Evolutionary conservation across 2,113 vertebrate species (phyloP), one percentile per base, ranked within the genome.

Genomic region (Columba janthina): DNA sequence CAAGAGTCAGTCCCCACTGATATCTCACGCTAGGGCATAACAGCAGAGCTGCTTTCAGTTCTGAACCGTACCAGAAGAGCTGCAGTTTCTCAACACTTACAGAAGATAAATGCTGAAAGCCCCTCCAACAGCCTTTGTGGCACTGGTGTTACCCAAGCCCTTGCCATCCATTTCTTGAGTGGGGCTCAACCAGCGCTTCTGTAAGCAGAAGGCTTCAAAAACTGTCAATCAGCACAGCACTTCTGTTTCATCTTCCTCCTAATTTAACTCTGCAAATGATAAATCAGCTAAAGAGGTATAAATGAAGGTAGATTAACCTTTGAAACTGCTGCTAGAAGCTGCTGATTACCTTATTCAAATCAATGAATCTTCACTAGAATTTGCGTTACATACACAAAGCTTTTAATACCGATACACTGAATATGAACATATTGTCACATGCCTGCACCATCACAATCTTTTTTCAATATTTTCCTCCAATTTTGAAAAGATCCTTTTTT

Each of bases 261-360:
- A 14, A 28, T 75, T 93, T 77, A 74, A 74, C 40, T 58, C 57
- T 81, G 73, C 64, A 89, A 94, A 94, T 81, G 24, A 84, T 80
- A 92, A 90, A 90, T 58, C 83, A 89, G 11, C 9, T 78, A 58
- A 91, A 93, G 79, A 64, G 18, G 11, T 57, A 80, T 31, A 93
- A 86, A 92, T 69, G 62, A 88, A 84, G 54, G 44, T 32, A 92
- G 53, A 89, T 75, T 78, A 92, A 92, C 79, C 88, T 92, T 87
- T 89, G 66, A 90, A 92, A 89, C 48, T 67, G n/a, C 24, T 70
- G 1, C 40, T 51, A 46, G 38, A 12, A 78, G 40, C 56, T 90
- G 53, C 28, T 95, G 73, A 78, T 93, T 92, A 73, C 61, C 36
- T 90, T 69, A 51, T 31, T 92, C 53, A 86, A 53, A 17, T 72